Conservation (phyloP, 2,888 invertebrate genomes). For the Eudasyphora cyanicolor region DNA sequence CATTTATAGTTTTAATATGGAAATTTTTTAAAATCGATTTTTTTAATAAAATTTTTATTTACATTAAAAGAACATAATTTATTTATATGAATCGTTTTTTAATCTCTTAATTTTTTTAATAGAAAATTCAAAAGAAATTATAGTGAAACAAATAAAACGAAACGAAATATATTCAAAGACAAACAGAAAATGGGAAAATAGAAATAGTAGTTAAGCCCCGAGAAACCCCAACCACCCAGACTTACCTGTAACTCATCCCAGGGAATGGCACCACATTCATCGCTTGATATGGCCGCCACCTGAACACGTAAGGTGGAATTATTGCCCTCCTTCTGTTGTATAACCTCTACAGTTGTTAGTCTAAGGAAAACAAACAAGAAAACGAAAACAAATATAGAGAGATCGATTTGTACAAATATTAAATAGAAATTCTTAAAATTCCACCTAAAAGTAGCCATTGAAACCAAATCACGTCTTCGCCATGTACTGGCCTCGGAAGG, state of each 20-base stretch:
- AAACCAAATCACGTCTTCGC: conserved; percentile 88
- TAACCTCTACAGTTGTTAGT: conserved; percentile 87
- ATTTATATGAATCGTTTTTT: background rate
- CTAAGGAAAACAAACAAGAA: conserved; percentile 80
- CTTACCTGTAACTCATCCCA: conserved; percentile 96
- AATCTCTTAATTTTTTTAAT: conserved; percentile 30
- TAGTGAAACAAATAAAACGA: conserved; percentile 44
- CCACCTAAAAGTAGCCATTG: conserved; percentile 80
- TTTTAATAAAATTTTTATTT: conserved; percentile 57
- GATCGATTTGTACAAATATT: background rate
- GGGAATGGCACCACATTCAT: conserved; percentile 93
- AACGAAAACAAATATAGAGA: background rate
- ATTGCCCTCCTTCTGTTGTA: conserved; percentile 86
- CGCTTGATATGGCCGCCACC: conserved; percentile 86
- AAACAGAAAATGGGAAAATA: conserved; percentile 43
- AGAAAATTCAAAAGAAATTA: conserved; percentile 32
- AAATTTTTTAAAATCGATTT: conserved; percentile 66
- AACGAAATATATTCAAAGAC: conserved; percentile 44
- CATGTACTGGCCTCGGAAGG: conserved; percentile 90
- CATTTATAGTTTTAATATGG: conserved; percentile 56
- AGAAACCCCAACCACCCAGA: background rate
- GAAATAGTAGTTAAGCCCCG: conserved; percentile 24
- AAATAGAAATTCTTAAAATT: background rate
- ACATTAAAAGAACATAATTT: conserved; percentile 49
- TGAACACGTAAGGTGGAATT: conserved; percentile 85